These are phyloP conservation scores for Thomomys bottae DNA, from an alignment of 2,113 vertebrate genomes.

Conservation along the genomic window DNA sequence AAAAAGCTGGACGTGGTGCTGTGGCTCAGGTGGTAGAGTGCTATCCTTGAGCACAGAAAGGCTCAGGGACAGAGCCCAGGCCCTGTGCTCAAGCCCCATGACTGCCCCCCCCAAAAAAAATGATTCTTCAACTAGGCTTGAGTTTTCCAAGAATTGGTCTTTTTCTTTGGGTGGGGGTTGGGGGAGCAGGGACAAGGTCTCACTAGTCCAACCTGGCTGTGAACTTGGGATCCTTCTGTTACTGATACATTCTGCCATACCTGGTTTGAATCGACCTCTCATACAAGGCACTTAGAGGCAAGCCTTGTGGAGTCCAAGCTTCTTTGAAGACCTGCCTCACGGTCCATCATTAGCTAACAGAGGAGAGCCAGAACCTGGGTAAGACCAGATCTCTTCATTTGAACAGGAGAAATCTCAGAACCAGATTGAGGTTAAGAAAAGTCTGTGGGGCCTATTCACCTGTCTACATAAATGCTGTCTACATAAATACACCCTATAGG, in stretches of 20 bases:
- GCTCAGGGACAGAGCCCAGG: no score
- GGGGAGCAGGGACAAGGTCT: neutral
- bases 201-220: neutral
- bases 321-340: neutral
- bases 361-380: neutral
- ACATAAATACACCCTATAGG: neutral
- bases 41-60: no score
- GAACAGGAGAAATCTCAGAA: slow-evolving; percentile 23
- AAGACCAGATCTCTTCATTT: slow-evolving; percentile 32
- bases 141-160: neutral
- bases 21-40: no score
- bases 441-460: neutral
- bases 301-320: neutral
- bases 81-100: no score
- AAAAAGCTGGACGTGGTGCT: no score
- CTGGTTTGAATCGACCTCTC: neutral
- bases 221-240: neutral
- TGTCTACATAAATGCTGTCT: neutral
- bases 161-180: no score
- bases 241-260: neutral
- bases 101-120: no score
- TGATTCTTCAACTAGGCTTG: neutral
- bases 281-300: neutral
- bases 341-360: neutral
- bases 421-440: no score